phyloP scores from a whole-genome alignment of 2,888 invertebrate species.

The Lochmaea capreae region DNA sequence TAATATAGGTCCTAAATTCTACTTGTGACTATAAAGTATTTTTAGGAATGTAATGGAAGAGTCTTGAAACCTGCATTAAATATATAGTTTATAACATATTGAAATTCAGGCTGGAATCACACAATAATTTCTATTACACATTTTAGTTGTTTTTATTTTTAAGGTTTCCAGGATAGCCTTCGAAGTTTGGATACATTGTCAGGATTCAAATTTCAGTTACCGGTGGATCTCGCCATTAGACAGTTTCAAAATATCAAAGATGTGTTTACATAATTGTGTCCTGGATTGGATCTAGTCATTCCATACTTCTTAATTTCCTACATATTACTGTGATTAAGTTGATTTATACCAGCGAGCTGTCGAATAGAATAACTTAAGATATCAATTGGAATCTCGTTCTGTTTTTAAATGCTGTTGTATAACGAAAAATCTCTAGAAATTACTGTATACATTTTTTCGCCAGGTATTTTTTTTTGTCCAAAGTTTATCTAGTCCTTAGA shows the following conservation, averaged over 20 bases:
- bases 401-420: background rate
- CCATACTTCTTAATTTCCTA: slow-evolving; percentile 22
- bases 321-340: slow-evolving; percentile 37
- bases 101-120: too few relatives aligned
- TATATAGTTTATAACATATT: too few relatives aligned
- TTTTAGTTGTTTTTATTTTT: slow-evolving; percentile 43
- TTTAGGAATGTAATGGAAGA: too few relatives aligned
- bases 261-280: slow-evolving; percentile 78
- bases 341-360: background rate
- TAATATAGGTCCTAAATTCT: too few relatives aligned
- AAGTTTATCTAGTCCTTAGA: slow-evolving; percentile 16
- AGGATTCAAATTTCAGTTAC: slow-evolving; percentile 89
- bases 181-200: slow-evolving; percentile 90
- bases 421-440: slow-evolving; percentile 1
- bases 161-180: slow-evolving; percentile 95
- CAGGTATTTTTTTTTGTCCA: background rate
- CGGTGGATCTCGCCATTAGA: slow-evolving; percentile 95
- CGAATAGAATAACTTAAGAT: background rate
- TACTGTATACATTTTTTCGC: background rate
- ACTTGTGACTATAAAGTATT: too few relatives aligned
- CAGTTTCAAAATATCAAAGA: slow-evolving; percentile 98
- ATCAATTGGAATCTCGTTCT: background rate
- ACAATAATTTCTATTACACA: background rate
- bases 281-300: slow-evolving; percentile 40
- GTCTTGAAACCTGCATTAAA: too few relatives aligned